phyloP scores from a whole-genome alignment of 2,888 invertebrate species.

The Oxytorus armatus region DNA sequence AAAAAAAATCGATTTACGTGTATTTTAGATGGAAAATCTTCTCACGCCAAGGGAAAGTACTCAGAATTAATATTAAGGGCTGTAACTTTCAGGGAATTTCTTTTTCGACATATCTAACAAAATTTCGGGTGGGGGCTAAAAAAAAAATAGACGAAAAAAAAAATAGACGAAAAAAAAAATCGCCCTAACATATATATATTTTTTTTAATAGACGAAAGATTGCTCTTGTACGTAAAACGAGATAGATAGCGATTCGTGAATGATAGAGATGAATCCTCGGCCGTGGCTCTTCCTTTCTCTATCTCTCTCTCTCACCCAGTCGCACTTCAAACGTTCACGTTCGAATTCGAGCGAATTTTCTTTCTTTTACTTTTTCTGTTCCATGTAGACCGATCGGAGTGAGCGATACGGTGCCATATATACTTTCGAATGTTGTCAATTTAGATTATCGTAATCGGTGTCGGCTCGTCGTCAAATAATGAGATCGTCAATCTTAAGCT shows the following conservation, averaged over 20 bases:
- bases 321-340: background rate
- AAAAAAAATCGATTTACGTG: too few species aligned
- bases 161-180: too few species aligned
- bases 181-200: too few species aligned
- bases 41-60: too few species aligned
- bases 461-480: conserved; percentile 29
- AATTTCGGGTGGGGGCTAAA: too few species aligned
- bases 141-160: too few species aligned
- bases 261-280: conserved; percentile 40
- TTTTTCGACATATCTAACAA: too few species aligned
- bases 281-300: background rate
- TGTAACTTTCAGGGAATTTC: too few species aligned
- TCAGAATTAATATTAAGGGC: too few species aligned
- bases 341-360: conserved; percentile 15
- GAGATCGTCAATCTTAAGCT: background rate
- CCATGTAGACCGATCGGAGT: conserved; percentile 54
- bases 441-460: conserved; percentile 38
- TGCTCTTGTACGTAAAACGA: conserved; percentile 28
- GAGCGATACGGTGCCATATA: conserved; percentile 33
- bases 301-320: background rate
- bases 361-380: too few species aligned
- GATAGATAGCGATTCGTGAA: conserved; percentile 28
- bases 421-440: conserved; percentile 40
- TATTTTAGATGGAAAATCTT: too few species aligned
- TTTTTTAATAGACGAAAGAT: too few species aligned